Percentiles rank a stretch among this genome's conserved stretches.
Evolutionary conservation across 1,140 invertebrate species (phyloP).

Genomic region (Doryteuthis pealeii): DNA sequence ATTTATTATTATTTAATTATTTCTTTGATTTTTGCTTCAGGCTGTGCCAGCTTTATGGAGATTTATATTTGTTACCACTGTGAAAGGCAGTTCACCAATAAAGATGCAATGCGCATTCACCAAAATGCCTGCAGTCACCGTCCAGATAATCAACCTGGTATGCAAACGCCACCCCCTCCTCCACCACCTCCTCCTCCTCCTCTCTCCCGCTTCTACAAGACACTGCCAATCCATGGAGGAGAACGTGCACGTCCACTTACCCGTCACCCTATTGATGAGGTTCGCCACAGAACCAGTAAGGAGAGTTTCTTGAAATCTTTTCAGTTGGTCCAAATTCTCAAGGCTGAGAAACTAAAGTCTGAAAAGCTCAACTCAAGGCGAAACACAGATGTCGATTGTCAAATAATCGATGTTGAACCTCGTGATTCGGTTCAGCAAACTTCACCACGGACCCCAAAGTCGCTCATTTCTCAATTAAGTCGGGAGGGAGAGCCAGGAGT

Average conservation of each 20-base stretch:
- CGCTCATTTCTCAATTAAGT: constrained; percentile 50
- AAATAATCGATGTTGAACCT: constrained; percentile 42
- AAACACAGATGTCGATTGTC: constrained; percentile 42
- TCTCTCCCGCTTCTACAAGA: constrained; percentile 16
- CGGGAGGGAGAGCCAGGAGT: constrained; percentile 21
- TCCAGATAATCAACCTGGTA: constrained; percentile 27
- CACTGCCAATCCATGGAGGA: constrained; percentile 13
- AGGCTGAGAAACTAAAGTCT: constrained; percentile 36
- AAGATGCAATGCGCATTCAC: constrained; percentile 39
- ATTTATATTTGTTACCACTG: constrained; percentile 54
- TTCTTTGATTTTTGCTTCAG: neutral
- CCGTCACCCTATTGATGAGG: constrained; percentile 12
- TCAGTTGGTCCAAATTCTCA: constrained; percentile 38
- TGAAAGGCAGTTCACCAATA: constrained; percentile 45
- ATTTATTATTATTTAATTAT: neutral
- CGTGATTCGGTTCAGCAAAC: constrained; percentile 39
- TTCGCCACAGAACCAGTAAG: constrained; percentile 18
- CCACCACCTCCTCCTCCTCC: neutral
- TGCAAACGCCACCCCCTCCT: neutral
- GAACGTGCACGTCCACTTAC: constrained; percentile 15
- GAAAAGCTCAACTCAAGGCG: constrained; percentile 27
- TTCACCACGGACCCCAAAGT: constrained; percentile 49
- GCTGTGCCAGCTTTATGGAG: constrained; percentile 28
- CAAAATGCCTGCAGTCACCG: constrained; percentile 37
- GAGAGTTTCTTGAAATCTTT: constrained; percentile 32